Conservation (phyloP, 2,113 vertebrate genomes). For the Tretioscincus oriximinensis region DNA sequence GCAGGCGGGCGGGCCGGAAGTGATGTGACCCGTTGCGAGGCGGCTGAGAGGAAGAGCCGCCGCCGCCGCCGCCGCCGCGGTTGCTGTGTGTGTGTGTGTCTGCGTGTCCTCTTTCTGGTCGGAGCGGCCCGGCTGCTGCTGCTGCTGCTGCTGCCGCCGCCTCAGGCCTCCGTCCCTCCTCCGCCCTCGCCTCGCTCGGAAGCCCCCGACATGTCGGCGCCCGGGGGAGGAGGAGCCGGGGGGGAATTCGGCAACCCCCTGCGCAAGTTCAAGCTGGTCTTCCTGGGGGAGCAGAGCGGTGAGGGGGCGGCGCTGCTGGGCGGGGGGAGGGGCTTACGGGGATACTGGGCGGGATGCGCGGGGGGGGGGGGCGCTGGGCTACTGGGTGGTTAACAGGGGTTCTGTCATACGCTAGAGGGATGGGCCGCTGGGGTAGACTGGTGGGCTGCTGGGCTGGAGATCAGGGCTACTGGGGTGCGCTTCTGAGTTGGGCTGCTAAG, state of each 20-base stretch:
- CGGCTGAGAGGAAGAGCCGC: background rate
- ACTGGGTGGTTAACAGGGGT: too few species aligned
- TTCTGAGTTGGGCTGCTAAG: too few species aligned
- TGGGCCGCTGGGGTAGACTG: too few species aligned
- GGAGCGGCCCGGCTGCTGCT: background rate
- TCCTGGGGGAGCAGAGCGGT: conserved; percentile 92
- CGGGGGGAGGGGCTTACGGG: background rate
- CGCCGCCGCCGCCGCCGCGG: background rate
- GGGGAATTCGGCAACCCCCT: conserved; percentile 91
- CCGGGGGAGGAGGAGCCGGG: conserved; percentile 48
- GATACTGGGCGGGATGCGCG: too few species aligned
- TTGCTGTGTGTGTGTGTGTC: background rate
- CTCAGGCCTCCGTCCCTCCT: too few species aligned
- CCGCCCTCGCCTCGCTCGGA: too few species aligned
- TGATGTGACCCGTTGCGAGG: background rate
- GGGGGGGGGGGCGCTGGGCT: too few species aligned
- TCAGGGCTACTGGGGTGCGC: too few species aligned
- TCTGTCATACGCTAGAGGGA: too few species aligned
- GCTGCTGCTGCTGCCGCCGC: too few species aligned
- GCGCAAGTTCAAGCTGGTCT: conserved; percentile 95
- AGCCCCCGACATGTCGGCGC: conserved; percentile 79
- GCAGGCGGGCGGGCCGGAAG: background rate
- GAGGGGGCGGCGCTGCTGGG: conserved; percentile 60
- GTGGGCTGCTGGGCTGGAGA: too few species aligned
- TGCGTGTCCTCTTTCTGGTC: background rate